phyloP scores from a whole-genome alignment of 2,797 vertebrate species.

The Protonibea diacanthus region DNA sequence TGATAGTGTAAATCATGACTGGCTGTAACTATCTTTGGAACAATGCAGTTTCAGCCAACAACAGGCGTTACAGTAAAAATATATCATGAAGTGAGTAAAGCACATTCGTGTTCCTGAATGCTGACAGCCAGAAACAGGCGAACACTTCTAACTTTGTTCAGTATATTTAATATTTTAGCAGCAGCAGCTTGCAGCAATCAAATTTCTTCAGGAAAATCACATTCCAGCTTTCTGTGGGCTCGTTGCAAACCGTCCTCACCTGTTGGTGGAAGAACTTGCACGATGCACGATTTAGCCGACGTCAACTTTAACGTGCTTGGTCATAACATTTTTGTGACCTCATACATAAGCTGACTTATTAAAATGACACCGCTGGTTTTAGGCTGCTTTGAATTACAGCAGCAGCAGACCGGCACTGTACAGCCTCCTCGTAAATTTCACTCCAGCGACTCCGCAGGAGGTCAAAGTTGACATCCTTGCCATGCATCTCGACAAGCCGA shows the following conservation, averaged over 20 bases:
- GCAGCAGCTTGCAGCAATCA: background rate
- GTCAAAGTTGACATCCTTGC: constrained; percentile 72
- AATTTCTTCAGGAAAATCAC: background rate
- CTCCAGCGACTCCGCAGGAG: constrained; percentile 46
- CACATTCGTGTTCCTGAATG: background rate
- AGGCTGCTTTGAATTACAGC: constrained; percentile 54
- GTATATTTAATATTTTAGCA: background rate
- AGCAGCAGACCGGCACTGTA: constrained; percentile 7
- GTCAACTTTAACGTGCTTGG: background rate
- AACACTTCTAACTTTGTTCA: background rate
- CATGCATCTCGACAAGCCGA: constrained; percentile 62
- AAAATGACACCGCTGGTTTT: constrained; percentile 27
- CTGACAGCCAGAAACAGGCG: background rate
- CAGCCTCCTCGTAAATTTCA: constrained; percentile 60
- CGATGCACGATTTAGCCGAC: background rate
- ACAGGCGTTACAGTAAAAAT: background rate
- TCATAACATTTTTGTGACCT: constrained; percentile 45
- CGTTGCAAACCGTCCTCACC: constrained; percentile 13
- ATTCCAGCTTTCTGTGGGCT: constrained; percentile 2
- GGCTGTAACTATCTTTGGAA: background rate
- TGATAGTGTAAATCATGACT: no score
- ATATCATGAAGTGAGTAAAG: background rate
- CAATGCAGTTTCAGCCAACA: background rate
- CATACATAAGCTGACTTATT: constrained; percentile 50
- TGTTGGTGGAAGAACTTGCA: background rate